Conservation (phyloP, 2,888 invertebrate genomes). For the Acrobasis suavella region DNA sequence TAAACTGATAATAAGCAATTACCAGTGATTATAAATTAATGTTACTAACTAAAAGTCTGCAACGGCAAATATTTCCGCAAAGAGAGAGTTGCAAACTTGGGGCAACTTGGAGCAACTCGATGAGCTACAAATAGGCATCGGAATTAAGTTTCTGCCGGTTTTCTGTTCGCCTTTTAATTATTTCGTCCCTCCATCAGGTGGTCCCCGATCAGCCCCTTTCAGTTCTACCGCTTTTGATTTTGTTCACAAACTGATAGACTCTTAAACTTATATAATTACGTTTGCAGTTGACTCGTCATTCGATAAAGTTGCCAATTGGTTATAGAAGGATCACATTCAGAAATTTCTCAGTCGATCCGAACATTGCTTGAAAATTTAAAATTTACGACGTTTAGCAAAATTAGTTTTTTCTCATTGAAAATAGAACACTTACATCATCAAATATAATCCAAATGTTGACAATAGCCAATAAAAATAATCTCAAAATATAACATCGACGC, state of each 20-base stretch:
- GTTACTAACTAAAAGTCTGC: slow-evolving; percentile 62
- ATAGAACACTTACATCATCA: slow-evolving; percentile 13
- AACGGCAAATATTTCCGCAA: slow-evolving; percentile 65
- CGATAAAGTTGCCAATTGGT: slow-evolving; percentile 19
- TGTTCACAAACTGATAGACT: slow-evolving; percentile 50
- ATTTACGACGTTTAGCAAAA: neutral
- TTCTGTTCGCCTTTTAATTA: slow-evolving; percentile 80
- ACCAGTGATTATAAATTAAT: slow-evolving; percentile 75
- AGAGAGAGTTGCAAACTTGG: slow-evolving; percentile 50
- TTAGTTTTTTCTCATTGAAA: slow-evolving; percentile 4
- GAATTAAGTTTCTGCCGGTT: slow-evolving; percentile 74
- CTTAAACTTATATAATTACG: slow-evolving; percentile 51
- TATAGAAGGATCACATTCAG: slow-evolving; percentile 8
- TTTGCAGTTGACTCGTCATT: slow-evolving; percentile 35
- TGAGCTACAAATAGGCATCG: slow-evolving; percentile 79
- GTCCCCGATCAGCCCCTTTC: slow-evolving; percentile 51
- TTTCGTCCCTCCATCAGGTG: slow-evolving; percentile 68
- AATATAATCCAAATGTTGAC: slow-evolving; percentile 15
- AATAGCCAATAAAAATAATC: slow-evolving; percentile 18
- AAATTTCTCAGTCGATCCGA: slow-evolving; percentile 11
- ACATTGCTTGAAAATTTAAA: neutral
- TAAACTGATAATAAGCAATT: slow-evolving; percentile 58
- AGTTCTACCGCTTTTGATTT: slow-evolving; percentile 50
- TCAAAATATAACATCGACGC: slow-evolving; percentile 8
- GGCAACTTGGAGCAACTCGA: slow-evolving; percentile 58